Evolutionary conservation across 2,888 invertebrate genomes (phyloP).

Genomic region (Conops quadrifasciatus): DNA sequence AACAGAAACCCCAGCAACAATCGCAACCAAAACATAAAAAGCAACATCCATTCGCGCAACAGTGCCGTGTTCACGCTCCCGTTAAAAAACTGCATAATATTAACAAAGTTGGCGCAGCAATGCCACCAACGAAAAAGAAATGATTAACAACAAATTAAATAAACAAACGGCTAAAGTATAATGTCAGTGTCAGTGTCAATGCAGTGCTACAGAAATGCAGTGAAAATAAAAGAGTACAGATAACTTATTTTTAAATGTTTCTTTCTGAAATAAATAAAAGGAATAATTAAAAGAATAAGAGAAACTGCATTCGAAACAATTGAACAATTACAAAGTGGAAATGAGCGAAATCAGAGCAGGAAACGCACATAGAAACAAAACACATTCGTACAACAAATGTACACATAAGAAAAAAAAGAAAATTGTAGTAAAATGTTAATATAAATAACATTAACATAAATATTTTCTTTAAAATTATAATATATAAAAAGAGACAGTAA

Average conservation of each 20-base stretch:
- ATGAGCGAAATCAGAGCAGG: conserved; percentile 28
- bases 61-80: conserved; percentile 44
- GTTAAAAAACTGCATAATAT: conserved; percentile 21
- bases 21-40: conserved; percentile 37
- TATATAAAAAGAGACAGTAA: conserved; percentile 37
- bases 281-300: conserved; percentile 1
- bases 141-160: conserved; percentile 16
- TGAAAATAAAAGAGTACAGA: conserved; percentile 22
- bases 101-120: conserved; percentile 34
- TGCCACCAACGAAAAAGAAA: conserved; percentile 34
- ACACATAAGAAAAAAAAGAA: conserved; percentile 44
- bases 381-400: conserved; percentile 34
- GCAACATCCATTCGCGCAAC: conserved; percentile 46
- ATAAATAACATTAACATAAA: conserved; percentile 43
- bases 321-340: conserved; percentile 16
- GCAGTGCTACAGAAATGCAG: conserved; percentile 5
- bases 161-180: conserved; percentile 26
- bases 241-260: conserved; percentile 18
- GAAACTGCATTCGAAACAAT: not conserved
- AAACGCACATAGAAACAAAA: conserved; percentile 31
- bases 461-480: conserved; percentile 43
- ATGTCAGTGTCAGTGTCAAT: conserved; percentile 11
- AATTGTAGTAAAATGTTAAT: conserved; percentile 47
- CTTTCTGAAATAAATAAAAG: conserved; percentile 8
- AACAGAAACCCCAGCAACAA: conserved; percentile 33